A percentile compares a stretch with the other conserved stretches of the same genome.
These are phyloP conservation scores for Lamprotornis superbus DNA, from an alignment of 2,113 vertebrate species.

Conservation along the genomic window DNA sequence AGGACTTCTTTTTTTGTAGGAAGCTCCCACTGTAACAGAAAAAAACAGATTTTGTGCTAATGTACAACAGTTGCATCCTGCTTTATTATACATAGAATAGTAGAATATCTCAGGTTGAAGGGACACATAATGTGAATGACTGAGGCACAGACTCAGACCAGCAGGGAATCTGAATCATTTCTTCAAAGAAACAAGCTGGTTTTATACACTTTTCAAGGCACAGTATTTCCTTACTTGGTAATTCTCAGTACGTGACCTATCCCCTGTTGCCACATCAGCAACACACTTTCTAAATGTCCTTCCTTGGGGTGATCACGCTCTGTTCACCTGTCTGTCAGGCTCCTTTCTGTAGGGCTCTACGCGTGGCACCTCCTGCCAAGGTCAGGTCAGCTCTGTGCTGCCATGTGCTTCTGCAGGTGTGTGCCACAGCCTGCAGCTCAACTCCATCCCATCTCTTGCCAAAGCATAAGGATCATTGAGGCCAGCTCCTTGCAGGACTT, in stretches of 20 bases:
- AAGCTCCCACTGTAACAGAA: background rate
- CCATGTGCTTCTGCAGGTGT: background rate
- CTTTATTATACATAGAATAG: background rate
- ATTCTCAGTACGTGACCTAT: background rate
- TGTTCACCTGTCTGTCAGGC: background rate
- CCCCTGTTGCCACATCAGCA: background rate
- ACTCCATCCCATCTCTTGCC: background rate
- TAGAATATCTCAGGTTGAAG: background rate
- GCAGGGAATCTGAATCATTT: background rate
- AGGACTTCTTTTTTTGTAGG: background rate
- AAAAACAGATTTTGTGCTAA: background rate
- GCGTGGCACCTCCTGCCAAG: background rate
- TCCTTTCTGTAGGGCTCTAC: fast-evolving
- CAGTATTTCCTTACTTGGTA: background rate
- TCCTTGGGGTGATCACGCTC: background rate
- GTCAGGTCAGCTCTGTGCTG: background rate
- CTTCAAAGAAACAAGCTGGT: too few relatives aligned
- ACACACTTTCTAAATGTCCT: background rate
- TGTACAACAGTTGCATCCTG: background rate
- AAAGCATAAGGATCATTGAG: background rate
- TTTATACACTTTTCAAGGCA: background rate
- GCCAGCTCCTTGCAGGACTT: background rate
- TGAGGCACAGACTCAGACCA: background rate
- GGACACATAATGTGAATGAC: background rate
- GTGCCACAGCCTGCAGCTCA: background rate